Base-by-base conservation (phyloP, 2,888 invertebrate genomes). In the Troides aeacus region DNA sequence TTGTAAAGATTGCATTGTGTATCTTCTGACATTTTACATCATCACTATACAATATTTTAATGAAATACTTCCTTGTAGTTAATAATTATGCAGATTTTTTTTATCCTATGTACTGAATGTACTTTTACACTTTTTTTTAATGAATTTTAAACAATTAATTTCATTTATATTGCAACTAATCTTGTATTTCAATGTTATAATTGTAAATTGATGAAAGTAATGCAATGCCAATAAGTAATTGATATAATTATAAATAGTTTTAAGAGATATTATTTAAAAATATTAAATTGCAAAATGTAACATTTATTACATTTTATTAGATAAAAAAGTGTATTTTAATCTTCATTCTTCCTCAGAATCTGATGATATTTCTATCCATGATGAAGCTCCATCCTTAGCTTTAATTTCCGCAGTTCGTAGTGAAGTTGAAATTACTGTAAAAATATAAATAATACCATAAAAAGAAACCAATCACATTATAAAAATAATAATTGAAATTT, bases 321-420 rank as follows among this genome's bases (percentile, higher is more conserved):
- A 84, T 76, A 80, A 79, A 80, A 68, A 73, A 72, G 71, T 71
- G 63, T 78, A 69, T 75, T 30, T 30, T 71, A 79, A 74, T 79
- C 77, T 68, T 69, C 72, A 83, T 66, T 86, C 82, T 73, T 82
- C 92, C 56, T 89, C 92, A 5, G 92, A 92, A 70, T 88, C 92
- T 71, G 92, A 92, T 73, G 92, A 92, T 74, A 92, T 83, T 78
- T 92, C 92, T 77, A 92, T 89, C 92, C 92, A 92, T 69, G 82
- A 77, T 64, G 90, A 87, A 50, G 81, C 77, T 62, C 83, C 85
- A 73, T 85, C 81, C 73, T 87, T 88, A 6, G 79, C 75, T 63
- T 85, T 80, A 23, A 88, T 80, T 81, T 91, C 91, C 64, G 88
- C 92, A 64, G 89, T 89, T 70, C 86, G 83, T 18, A 86, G 85